Evolutionary conservation across 2,797 vertebrate species (phyloP), one percentile per base, ranked within the genome.

Genomic region (Petrocephalus schoutedeni): DNA sequence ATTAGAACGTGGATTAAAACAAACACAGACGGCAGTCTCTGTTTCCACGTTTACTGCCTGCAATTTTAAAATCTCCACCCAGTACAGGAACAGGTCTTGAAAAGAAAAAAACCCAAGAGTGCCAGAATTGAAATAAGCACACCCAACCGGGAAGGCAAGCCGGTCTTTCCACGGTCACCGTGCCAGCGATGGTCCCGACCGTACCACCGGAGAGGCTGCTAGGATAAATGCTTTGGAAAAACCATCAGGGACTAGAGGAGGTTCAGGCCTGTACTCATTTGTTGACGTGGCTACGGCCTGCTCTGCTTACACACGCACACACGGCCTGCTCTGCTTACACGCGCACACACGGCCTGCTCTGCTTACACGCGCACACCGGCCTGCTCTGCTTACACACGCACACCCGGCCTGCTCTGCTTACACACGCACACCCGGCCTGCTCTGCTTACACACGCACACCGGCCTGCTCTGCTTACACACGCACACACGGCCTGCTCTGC

Each of bases 1-100:
- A 84, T 53, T 84, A 84, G 82, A 84, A 51, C 10, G 51, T 84
- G 49, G 82, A 84, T 56, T 32, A 84, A 84, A 84, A 84, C n/a
- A n/a, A 51, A 54, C 21, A 84, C 21, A 56, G 53, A 56, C 14
- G 21, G 53, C 82, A 14, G 53, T 6, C n/a, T 56, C n/a, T 7
- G 74, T 49, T 84, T 53, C 82, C 9, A 51, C 82, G 23, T 56
- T 84, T 56, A 23, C 53, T 54, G 23, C 9, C 53, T 53, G 53
- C 9, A 84, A 53, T 84, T 84, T 56, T 23, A 84, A 84, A 49
- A 21, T 84, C 82, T 56, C 53, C 82, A 23, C 82, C 53, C 49
- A 54, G 45, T 53, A 28, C 28, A 53, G 28, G 9, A 84, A 49
- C 19, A 80, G 41, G 74, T 49, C 45, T 84, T 12, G 10, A 14